Evolutionary conservation across 2,797 vertebrate species (phyloP).

Genomic region (Halcyon badia): DNA sequence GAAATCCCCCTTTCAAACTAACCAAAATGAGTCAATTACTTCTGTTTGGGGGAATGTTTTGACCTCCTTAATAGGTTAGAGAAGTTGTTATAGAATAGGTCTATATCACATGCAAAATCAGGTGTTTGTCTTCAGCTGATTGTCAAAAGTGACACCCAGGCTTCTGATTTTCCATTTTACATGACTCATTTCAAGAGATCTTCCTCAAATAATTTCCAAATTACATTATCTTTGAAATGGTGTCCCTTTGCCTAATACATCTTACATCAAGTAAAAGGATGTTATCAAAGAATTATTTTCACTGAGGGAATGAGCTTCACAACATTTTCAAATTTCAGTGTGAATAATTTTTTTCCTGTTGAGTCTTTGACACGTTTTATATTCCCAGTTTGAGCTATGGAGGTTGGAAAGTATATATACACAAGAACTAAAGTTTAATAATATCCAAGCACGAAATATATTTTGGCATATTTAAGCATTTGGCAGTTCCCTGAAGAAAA

Average conservation of each 20-base stretch:
- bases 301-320: not conserved
- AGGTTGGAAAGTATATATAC: not conserved
- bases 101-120: not conserved
- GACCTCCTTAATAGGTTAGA: not conserved
- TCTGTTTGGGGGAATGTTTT: not conserved
- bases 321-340: not conserved
- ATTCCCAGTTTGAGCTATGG: not conserved
- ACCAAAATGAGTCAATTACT: not conserved
- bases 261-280: not conserved
- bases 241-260: not conserved
- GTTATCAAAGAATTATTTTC: conserved; percentile 7
- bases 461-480: conserved; percentile 2
- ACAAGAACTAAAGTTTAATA: not conserved
- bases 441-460: not conserved
- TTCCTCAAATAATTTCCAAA: not conserved
- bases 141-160: not conserved
- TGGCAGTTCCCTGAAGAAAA: conserved; percentile 17
- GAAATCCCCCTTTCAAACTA: not conserved
- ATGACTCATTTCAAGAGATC: not conserved
- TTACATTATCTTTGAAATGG: not conserved
- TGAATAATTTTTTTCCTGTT: not conserved
- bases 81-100: not conserved
- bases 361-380: not conserved
- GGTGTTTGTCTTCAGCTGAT: not conserved
- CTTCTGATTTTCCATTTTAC: not conserved